phyloP scores from a whole-genome alignment of 2,113 vertebrate species.

The Terrapene triunguis region DNA sequence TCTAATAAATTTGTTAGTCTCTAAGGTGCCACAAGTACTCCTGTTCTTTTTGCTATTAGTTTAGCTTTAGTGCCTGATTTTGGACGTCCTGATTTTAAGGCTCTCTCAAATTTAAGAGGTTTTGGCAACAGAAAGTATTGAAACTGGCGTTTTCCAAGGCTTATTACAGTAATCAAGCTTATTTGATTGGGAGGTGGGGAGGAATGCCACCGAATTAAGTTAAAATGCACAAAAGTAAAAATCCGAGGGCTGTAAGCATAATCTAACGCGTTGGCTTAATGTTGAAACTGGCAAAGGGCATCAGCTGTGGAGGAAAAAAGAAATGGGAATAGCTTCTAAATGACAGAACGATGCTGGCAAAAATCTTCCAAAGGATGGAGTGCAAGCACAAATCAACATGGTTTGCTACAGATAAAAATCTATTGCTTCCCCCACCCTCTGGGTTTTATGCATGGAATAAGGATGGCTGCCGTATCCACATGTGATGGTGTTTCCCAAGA shows the following conservation, averaged over 20 bases:
- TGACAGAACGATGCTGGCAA: background rate
- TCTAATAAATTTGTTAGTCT: too few species aligned
- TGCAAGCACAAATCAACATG: rapidly evolving
- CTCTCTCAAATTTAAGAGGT: background rate
- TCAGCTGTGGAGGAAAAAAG: rapidly evolving
- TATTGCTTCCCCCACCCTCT: background rate
- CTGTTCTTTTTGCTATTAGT: too few species aligned
- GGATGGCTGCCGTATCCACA: background rate
- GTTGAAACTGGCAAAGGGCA: background rate
- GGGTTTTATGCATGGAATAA: background rate
- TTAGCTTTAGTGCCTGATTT: background rate
- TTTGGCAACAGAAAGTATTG: background rate
- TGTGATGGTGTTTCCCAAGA: background rate
- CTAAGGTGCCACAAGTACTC: too few species aligned
- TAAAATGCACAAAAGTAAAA: background rate
- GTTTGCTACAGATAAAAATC: background rate
- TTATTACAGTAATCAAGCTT: background rate
- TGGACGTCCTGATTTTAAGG: rapidly evolving
- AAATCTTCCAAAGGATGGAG: background rate
- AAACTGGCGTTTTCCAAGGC: background rate
- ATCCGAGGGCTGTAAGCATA: background rate
- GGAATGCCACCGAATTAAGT: background rate
- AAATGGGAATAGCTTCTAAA: background rate
- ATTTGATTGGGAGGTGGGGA: background rate
- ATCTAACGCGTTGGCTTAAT: rapidly evolving